phyloP scores from a whole-genome alignment of 2,888 invertebrate genomes.

The Formica aserva region DNA sequence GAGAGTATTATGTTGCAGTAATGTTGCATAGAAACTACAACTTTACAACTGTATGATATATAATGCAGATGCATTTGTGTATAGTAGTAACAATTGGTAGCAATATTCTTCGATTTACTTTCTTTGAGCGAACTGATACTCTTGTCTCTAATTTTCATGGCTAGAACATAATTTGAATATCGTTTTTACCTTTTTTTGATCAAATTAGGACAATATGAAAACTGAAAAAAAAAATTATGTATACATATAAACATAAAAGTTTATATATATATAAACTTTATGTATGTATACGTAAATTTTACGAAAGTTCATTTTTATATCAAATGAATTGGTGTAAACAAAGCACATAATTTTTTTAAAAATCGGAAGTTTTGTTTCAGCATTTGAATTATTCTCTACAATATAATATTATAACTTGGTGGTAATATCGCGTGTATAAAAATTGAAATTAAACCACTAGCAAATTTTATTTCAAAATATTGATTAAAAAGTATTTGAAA shows the following conservation, averaged over 20 bases:
- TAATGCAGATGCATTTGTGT: neutral
- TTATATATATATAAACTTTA: too few relatives aligned
- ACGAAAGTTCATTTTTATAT: neutral
- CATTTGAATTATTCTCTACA: neutral
- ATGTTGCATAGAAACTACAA: neutral
- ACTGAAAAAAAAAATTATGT: slow-evolving; percentile 35
- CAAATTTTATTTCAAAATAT: slow-evolving; percentile 70
- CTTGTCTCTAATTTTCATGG: neutral
- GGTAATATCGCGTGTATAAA: slow-evolving; percentile 3
- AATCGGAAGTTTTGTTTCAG: slow-evolving; percentile 7
- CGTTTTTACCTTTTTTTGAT: slow-evolving; percentile 57
- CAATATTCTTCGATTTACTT: neutral
- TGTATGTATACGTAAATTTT: neutral
- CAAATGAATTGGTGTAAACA: slow-evolving; percentile 15
- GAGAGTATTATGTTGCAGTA: neutral
- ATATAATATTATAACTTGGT: neutral
- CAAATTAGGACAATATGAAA: slow-evolving; percentile 69
- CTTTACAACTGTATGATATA: neutral
- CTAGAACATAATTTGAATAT: slow-evolving; percentile 57
- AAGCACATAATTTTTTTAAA: slow-evolving; percentile 5
- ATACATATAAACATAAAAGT: too few relatives aligned
- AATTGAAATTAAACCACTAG: slow-evolving; percentile 44
- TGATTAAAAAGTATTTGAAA: slow-evolving; percentile 71
- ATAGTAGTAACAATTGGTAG: neutral
- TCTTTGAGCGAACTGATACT: neutral